Evolutionary conservation across 2,113 vertebrate genomes (phyloP).

Genomic region (Gadus chalcogrammus): DNA sequence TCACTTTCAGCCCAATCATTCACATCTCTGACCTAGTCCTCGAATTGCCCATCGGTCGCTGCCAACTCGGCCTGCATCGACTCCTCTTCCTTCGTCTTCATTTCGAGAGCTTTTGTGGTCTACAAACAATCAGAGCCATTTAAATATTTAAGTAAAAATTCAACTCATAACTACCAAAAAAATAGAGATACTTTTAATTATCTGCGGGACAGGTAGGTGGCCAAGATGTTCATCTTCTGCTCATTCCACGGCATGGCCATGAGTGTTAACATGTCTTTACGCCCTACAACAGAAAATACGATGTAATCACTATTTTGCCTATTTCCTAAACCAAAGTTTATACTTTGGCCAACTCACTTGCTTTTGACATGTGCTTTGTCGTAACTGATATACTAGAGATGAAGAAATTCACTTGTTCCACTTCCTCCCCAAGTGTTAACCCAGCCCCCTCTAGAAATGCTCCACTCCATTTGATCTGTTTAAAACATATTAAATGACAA

Average conservation of each 20-base stretch:
- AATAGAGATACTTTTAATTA: not conserved
- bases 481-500: not conserved
- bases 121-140: not conserved
- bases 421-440: not conserved
- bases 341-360: not conserved
- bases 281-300: constrained; percentile 4
- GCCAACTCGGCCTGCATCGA: not conserved
- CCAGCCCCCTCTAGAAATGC: not conserved
- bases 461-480: not conserved
- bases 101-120: not conserved
- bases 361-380: not conserved
- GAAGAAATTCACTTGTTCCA: not conserved
- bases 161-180: not conserved
- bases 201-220: not conserved
- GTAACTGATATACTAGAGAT: not conserved
- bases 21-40: constrained; percentile 10
- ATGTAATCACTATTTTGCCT: not conserved
- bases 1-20: not conserved
- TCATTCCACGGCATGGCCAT: constrained; percentile 16
- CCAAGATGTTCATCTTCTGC: constrained; percentile 11
- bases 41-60: constrained; percentile 13
- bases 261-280: constrained; percentile 21
- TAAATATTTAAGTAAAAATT: not conserved
- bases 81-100: not conserved
- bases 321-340: not conserved